Percentiles rank a stretch among this genome's conserved stretches.
Evolutionary conservation across 2,888 invertebrate genomes (phyloP).

Genomic region (Atherix ibis): DNA sequence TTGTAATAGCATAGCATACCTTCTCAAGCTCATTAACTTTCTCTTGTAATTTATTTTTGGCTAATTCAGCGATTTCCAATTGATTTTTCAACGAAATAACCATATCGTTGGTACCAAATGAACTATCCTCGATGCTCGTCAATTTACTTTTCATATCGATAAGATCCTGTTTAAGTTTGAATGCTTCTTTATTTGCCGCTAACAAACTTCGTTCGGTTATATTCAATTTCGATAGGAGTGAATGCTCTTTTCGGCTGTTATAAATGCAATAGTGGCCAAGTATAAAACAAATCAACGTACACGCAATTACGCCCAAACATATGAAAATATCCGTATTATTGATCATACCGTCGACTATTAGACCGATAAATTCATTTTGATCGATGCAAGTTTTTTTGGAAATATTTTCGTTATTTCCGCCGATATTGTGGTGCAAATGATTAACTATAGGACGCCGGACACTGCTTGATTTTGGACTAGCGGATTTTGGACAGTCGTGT

Average conservation of each 20-base stretch:
- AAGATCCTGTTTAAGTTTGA: conserved; percentile 47
- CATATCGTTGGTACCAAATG: conserved; percentile 57
- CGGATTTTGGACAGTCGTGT: conserved; percentile 14
- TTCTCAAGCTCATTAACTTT: conserved; percentile 51
- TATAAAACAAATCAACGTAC: conserved; percentile 55
- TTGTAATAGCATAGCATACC: conserved; percentile 25
- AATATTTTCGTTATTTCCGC: not conserved
- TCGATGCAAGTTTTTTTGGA: conserved; percentile 5
- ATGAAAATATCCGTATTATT: conserved; percentile 37
- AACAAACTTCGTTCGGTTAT: conserved; percentile 44
- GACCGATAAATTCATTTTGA: conserved; percentile 17
- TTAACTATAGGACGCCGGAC: not conserved
- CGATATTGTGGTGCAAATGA: not conserved
- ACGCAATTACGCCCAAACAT: conserved; percentile 48
- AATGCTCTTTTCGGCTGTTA: conserved; percentile 52
- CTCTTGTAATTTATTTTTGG: conserved; percentile 42
- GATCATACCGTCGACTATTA: conserved; percentile 19
- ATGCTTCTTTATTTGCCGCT: conserved; percentile 45
- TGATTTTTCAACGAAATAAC: conserved; percentile 49
- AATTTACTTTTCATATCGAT: conserved; percentile 41
- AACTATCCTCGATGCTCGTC: conserved; percentile 50
- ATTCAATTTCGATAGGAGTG: conserved; percentile 51
- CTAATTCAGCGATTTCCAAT: conserved; percentile 37
- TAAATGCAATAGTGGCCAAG: conserved; percentile 65
- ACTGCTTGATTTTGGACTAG: conserved; percentile 11